Evolutionary conservation across 37 sponge, comb jelly and placozoan genomes (phyloP), one percentile per base, ranked within the genome.

Genomic region (Lycopodina hypogea): DNA sequence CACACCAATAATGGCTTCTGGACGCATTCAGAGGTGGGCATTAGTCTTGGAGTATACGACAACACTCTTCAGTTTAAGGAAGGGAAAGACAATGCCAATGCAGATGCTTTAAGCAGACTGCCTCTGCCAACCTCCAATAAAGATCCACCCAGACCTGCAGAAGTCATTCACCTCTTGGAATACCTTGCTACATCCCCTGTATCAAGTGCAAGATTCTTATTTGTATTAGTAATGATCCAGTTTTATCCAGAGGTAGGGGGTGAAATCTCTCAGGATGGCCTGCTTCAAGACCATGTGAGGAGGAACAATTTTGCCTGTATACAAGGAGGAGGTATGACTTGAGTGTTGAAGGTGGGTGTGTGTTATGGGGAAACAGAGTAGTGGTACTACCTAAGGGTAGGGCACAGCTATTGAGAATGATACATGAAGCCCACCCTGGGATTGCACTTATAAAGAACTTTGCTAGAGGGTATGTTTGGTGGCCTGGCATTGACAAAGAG

Each of bases 291-390:
- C 30, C 53, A 7, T 6, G 12, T 35, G 55, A 72, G 53, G 55
- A 12, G 17, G 30, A 72, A 24, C 55, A 72, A 55, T n/a, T 50
- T 12, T 28, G 30, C 14, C 73, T 55, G 7, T 72, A 51, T 80
- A 41, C 15, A 3, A 28, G 50, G n/a, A 68, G 23, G 21, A 68
- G 38, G 50, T 9, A 52, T 34, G 86, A 72, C 9, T 60, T 86
- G 11, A 72, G 52, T 26, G 69, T 74, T 2, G 71, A 74, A 36
- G 37, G 28, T n/a, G 71, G 70, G 12, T 86, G 75, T 29, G 8
- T 86, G 11, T 35, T 86, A 37, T 75, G 87, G 71, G 87, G 87
- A 26, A 72, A 28, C n/a, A 42, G 87, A 29, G 81, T 80, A 33
- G 63, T 86, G 29, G 36, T 80, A 42, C 81, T 67, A 29, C 18